Conservation (phyloP, 2,888 invertebrate species). For the Scaptomyza parva region DNA sequence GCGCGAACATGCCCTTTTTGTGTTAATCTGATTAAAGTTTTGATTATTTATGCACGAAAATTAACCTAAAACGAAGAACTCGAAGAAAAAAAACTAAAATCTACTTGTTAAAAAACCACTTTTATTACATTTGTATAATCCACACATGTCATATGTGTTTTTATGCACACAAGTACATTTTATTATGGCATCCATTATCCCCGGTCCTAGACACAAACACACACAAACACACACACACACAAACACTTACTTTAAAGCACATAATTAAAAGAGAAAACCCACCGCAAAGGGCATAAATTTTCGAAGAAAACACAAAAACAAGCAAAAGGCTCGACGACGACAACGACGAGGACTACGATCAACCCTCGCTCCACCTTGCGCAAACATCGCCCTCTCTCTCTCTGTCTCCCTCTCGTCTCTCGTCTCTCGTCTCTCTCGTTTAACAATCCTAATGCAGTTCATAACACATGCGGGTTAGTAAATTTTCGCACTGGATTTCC, state of each 20-base stretch:
- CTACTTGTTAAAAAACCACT: neutral
- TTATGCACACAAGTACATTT: neutral
- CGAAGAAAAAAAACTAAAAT: too few relatives aligned
- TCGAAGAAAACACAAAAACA: constrained; percentile 3
- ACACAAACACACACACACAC: neutral
- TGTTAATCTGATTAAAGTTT: too few relatives aligned
- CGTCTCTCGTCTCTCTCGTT: neutral
- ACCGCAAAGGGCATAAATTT: constrained; percentile 24
- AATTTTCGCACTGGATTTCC: constrained; percentile 65
- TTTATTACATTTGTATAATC: neutral
- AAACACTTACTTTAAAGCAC: neutral
- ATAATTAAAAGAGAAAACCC: constrained; percentile 33
- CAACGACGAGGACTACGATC: neutral
- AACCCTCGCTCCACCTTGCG: neutral
- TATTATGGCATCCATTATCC: neutral
- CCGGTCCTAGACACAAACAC: neutral
- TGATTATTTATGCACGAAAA: too few relatives aligned
- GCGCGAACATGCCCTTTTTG: too few relatives aligned
- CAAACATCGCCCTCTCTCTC: neutral
- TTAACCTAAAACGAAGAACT: too few relatives aligned
- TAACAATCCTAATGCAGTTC: constrained; percentile 51
- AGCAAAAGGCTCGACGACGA: neutral
- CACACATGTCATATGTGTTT: neutral
- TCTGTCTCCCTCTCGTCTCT: neutral
- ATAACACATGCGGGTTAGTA: constrained; percentile 64